Conservation (phyloP, 92 coral and sea anemone species). For the Porites lobata region DNA sequence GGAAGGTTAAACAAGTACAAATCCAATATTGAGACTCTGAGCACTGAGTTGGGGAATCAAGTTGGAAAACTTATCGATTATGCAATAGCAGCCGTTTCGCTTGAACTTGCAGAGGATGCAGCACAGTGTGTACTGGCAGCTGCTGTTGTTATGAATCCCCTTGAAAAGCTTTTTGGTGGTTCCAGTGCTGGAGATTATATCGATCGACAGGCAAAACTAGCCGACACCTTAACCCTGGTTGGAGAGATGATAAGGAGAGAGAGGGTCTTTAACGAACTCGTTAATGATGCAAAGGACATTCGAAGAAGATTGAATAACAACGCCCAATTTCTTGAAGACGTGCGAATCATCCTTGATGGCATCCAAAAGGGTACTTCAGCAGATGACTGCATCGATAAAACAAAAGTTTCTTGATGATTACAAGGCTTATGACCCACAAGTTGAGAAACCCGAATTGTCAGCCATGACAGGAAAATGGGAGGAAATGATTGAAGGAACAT, state of each 20-base stretch:
- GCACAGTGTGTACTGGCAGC: conserved; percentile 23
- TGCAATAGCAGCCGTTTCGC: conserved; percentile 37
- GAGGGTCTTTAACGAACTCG: conserved; percentile 9
- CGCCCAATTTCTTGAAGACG: conserved; percentile 8
- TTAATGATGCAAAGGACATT: conserved; percentile 1
- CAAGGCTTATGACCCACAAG: conserved; percentile 38
- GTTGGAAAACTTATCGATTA: conserved; percentile 1
- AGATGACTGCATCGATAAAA: conserved; percentile 5
- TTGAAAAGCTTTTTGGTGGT: conserved; percentile 49
- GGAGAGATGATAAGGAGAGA: neutral
- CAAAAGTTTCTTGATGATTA: conserved; percentile 47
- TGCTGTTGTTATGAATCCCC: conserved; percentile 49
- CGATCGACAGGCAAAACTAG: conserved; percentile 37
- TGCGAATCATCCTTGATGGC: conserved; percentile 17
- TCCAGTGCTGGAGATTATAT: conserved; percentile 17
- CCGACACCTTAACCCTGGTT: neutral
- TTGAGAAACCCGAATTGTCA: conserved; percentile 45
- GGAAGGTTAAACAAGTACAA: conserved; percentile 22
- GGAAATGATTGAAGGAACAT: conserved; percentile 16
- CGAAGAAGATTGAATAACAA: conserved; percentile 22
- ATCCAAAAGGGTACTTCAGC: conserved; percentile 1
- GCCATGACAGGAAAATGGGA: conserved; percentile 27
- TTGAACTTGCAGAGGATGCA: conserved; percentile 49
- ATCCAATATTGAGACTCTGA: conserved; percentile 4
- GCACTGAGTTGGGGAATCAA: conserved; percentile 8